phyloP scores from a whole-genome alignment of 1,140 invertebrate genomes.

The Liolophura sinensis region DNA sequence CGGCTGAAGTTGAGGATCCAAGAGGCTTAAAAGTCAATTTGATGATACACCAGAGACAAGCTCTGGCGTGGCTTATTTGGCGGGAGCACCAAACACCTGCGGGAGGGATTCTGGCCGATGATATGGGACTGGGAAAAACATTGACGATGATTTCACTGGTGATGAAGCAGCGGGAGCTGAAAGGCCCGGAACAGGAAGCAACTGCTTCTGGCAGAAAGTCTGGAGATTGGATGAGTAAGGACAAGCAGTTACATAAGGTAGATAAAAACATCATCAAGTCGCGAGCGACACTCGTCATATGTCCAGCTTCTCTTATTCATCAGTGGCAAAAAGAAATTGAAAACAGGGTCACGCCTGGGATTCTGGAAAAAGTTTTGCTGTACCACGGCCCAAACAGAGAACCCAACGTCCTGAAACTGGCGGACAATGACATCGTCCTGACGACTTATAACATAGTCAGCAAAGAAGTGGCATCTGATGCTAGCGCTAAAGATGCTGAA shows the following conservation, averaged over 20 bases:
- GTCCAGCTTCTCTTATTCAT: constrained; percentile 73
- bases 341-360: constrained; percentile 66
- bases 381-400: constrained; percentile 84
- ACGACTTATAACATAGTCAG: constrained; percentile 63
- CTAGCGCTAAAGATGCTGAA: constrained; percentile 35
- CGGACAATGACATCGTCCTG: constrained; percentile 61
- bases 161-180: constrained; percentile 54
- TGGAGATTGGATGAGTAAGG: constrained; percentile 36
- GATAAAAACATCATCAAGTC: constrained; percentile 47
- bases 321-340: constrained; percentile 88
- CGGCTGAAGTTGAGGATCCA: constrained; percentile 67
- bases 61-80: constrained; percentile 87
- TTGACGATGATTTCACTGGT: constrained; percentile 88
- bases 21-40: constrained; percentile 66
- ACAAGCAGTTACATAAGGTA: constrained; percentile 43
- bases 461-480: constrained; percentile 57
- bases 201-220: too few relatives aligned
- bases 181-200: constrained; percentile 42
- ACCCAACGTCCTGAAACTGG: constrained; percentile 64
- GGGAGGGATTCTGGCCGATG: constrained; percentile 83
- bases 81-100: constrained; percentile 79
- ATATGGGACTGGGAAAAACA: constrained; percentile 94
- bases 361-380: constrained; percentile 67
- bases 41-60: constrained; percentile 86
- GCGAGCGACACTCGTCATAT: constrained; percentile 80